A percentile compares a stretch with the other conserved stretches of the same genome.
Conservation (phyloP, 2,888 invertebrate species). For the Lamellibrachia satsuma region DNA sequence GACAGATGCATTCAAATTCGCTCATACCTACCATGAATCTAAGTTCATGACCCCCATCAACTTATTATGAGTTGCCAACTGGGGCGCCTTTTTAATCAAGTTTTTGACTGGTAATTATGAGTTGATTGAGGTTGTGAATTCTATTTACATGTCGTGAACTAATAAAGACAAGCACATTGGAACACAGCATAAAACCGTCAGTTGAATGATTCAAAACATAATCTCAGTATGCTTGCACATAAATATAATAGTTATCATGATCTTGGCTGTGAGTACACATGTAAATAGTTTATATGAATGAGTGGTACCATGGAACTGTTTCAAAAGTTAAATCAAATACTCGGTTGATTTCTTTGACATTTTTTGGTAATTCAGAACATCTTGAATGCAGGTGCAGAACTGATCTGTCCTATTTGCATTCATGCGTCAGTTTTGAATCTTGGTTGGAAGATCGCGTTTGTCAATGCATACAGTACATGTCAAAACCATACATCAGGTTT, state of each 20-base stretch:
- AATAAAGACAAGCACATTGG: no score
- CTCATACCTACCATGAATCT: no score
- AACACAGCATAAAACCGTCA: no score
- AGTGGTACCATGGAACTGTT: neutral
- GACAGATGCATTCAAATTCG: no score
- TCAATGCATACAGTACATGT: neutral
- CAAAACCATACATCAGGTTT: neutral
- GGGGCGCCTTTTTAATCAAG: no score
- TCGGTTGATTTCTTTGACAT: neutral
- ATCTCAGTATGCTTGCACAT: neutral
- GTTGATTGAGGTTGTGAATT: no score
- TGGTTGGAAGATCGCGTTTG: neutral
- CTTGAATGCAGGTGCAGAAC: neutral
- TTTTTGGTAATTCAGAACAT: neutral
- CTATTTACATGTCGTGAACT: no score
- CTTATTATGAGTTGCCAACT: no score
- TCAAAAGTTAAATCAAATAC: neutral
- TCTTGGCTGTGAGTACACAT: neutral
- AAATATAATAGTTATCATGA: neutral
- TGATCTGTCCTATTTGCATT: neutral
- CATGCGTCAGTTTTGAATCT: neutral
- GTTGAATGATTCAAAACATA: no score
- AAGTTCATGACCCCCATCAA: no score
- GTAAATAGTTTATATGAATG: neutral
- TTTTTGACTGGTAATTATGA: no score